Percentiles rank a stretch among this genome's conserved stretches.
phyloP scores from a whole-genome alignment of 2,888 invertebrate species.

The Ormyrus thymus region DNA sequence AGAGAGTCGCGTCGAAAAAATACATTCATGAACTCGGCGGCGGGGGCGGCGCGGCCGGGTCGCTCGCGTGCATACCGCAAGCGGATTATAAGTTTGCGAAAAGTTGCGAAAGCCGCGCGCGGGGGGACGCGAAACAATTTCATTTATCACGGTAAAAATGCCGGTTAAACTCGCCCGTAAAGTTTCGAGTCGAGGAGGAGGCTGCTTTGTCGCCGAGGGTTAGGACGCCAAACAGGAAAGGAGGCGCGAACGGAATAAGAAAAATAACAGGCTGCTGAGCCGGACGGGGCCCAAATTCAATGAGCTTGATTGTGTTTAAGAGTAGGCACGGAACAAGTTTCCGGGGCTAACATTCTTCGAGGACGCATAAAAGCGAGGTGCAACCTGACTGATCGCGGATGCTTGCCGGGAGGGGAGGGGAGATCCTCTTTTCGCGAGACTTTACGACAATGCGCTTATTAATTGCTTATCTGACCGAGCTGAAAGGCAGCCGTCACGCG shows the following conservation, averaged over 20 bases:
- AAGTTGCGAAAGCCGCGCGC: conserved; percentile 38
- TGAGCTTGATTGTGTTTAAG: conserved; percentile 10
- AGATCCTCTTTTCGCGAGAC: no score
- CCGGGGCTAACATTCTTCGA: no score
- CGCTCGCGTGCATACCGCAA: conserved; percentile 8
- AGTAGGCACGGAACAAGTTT: neutral
- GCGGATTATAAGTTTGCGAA: conserved; percentile 54
- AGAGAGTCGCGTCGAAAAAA: conserved; percentile 15
- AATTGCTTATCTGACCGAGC: no score
- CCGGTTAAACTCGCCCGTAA: conserved; percentile 50
- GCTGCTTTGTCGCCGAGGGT: conserved; percentile 27
- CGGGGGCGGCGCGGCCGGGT: no score
- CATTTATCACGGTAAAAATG: conserved; percentile 71
- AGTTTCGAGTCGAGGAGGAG: conserved; percentile 18
- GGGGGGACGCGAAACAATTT: conserved; percentile 65
- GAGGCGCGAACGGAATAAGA: conserved; percentile 32
- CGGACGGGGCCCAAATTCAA: conserved; percentile 29
- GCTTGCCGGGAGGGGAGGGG: no score
- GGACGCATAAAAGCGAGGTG: no score
- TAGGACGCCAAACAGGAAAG: conserved; percentile 33
- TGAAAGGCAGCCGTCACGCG: no score
- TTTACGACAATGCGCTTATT: no score
- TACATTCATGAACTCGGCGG: conserved; percentile 41
- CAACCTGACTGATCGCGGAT: no score
- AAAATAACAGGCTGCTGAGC: conserved; percentile 27